Percentiles rank a stretch among this genome's conserved stretches.
phyloP scores from a whole-genome alignment of 2,113 vertebrate genomes.

The Clarias macrocephalus region DNA sequence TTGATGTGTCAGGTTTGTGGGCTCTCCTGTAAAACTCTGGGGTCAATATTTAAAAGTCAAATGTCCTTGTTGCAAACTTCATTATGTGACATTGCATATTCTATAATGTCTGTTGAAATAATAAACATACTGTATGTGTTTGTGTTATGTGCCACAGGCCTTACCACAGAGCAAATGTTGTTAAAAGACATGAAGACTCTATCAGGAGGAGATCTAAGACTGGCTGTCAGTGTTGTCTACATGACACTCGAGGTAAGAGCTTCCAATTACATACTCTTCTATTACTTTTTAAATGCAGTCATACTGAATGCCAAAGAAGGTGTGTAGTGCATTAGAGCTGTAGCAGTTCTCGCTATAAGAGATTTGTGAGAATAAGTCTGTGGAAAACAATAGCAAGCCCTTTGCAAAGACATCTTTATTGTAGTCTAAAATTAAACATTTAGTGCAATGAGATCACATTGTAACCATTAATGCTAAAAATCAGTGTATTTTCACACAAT shows the following conservation, averaged over 20 bases:
- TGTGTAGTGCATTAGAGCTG: not conserved
- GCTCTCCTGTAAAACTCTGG: not conserved
- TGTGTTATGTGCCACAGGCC: conserved; percentile 67
- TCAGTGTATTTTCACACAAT: too few species aligned
- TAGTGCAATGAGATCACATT: not conserved
- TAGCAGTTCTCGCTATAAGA: not conserved
- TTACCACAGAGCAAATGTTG: conserved; percentile 89
- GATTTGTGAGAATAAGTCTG: not conserved
- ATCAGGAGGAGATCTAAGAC: conserved; percentile 57
- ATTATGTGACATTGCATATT: not conserved
- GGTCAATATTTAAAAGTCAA: not conserved
- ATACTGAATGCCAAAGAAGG: not conserved
- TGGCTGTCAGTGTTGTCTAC: conserved; percentile 83
- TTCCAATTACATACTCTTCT: not conserved
- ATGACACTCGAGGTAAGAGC: conserved; percentile 78
- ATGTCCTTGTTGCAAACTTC: not conserved
- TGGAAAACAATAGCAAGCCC: not conserved
- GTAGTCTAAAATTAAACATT: not conserved
- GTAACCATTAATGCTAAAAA: not conserved
- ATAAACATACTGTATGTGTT: not conserved
- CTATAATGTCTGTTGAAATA: not conserved
- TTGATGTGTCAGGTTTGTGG: conserved; percentile 83
- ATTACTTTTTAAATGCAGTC: not conserved
- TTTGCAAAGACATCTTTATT: not conserved
- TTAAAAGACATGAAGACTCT: conserved; percentile 88